phyloP scores from a whole-genome alignment of 2,113 vertebrate species.

The Rhagologus leucostigma region DNA sequence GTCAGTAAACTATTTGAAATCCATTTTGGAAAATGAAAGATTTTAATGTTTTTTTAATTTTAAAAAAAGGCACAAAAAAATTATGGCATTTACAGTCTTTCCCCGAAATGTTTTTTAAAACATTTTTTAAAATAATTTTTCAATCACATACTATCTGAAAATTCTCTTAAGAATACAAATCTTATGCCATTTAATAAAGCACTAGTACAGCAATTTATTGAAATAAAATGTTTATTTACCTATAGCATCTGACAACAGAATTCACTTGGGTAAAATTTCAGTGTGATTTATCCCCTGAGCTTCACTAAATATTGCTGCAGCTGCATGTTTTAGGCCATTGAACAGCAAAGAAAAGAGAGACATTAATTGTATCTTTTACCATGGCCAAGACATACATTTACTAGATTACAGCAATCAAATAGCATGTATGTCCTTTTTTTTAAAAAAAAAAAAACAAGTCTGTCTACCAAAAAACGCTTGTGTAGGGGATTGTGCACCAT shows the following conservation, averaged over 20 bases:
- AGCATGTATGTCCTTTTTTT: background rate
- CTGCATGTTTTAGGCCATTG: background rate
- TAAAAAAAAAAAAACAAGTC: background rate
- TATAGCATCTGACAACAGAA: background rate
- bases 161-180: background rate
- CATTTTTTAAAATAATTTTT: background rate
- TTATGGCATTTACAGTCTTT: background rate
- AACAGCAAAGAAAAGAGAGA: background rate
- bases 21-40: background rate
- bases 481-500: background rate
- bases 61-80: background rate
- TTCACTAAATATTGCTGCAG: conserved; percentile 26
- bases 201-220: background rate
- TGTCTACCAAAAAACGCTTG: background rate
- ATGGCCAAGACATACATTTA: background rate
- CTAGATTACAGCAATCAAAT: conserved; percentile 26
- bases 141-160: background rate
- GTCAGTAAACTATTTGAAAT: background rate
- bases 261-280: conserved; percentile 17
- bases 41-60: background rate
- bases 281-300: background rate
- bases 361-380: conserved; percentile 24
- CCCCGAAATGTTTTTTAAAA: background rate
- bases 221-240: conserved; percentile 38
- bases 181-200: background rate